These are phyloP conservation scores for Acrocephalus arundinaceus DNA, from an alignment of 2,113 vertebrate genomes.

Conservation along the genomic window DNA sequence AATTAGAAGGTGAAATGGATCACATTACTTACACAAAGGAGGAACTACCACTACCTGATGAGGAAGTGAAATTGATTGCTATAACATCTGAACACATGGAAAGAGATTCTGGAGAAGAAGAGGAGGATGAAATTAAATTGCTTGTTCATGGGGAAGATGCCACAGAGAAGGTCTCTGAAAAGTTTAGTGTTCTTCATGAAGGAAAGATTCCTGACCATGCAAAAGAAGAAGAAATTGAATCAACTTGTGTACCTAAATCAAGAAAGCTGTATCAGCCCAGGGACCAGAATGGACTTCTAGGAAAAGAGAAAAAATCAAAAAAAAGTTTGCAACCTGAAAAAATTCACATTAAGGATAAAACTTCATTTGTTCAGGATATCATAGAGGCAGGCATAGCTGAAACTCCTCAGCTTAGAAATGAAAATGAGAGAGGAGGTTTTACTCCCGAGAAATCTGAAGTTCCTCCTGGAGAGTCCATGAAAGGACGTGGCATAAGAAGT, in stretches of 20 bases:
- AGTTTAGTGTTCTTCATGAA: neutral
- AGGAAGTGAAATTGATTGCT: neutral
- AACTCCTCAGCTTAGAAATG: neutral
- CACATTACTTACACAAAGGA: neutral
- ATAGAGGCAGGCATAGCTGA: neutral
- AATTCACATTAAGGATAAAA: neutral
- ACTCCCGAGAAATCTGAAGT: neutral
- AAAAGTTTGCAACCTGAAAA: neutral
- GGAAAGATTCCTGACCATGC: neutral
- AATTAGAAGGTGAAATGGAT: neutral
- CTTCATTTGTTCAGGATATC: neutral
- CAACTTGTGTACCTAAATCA: neutral
- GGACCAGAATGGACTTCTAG: neutral
- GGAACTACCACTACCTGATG: neutral
- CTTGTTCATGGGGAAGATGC: neutral
- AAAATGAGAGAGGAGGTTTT: neutral
- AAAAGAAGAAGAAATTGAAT: neutral
- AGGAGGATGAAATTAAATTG: neutral
- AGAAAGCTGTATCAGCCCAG: neutral
- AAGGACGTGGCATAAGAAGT: neutral
- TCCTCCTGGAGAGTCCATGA: neutral
- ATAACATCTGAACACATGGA: neutral
- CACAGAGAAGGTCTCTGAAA: neutral
- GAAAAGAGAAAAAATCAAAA: slow-evolving; percentile 7
- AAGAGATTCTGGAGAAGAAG: neutral